Evolutionary conservation across 2,888 invertebrate species (phyloP).

Genomic region (Proisotoma minuta): DNA sequence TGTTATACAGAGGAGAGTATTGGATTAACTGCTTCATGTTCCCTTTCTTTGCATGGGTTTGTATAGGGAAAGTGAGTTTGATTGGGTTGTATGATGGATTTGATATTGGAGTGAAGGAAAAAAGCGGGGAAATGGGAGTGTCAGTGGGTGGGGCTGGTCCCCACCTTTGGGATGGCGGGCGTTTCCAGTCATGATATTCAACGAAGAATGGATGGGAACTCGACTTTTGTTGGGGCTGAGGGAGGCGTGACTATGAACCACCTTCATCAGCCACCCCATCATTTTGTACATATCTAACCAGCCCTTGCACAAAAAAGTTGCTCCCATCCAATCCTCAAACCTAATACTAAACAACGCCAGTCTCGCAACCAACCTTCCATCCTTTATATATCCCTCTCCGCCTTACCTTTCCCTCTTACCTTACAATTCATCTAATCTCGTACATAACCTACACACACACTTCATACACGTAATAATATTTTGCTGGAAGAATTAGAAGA

Average conservation of each 20-base stretch:
- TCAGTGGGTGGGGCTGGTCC: slow-evolving; percentile 36
- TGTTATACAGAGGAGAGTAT: background rate
- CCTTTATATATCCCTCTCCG: background rate
- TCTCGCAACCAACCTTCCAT: background rate
- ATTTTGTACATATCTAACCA: slow-evolving; percentile 45
- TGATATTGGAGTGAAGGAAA: slow-evolving; percentile 39
- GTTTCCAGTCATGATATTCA: slow-evolving; percentile 45
- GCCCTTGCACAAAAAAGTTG: slow-evolving; percentile 28
- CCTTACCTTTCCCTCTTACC: background rate
- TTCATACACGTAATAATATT: too few relatives aligned
- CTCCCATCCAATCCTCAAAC: background rate
- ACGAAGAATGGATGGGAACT: slow-evolving; percentile 46
- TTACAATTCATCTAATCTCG: background rate
- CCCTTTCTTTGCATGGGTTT: background rate
- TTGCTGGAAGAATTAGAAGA: background rate
- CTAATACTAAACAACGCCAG: background rate
- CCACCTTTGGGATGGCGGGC: slow-evolving; percentile 45
- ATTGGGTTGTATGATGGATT: slow-evolving; percentile 35
- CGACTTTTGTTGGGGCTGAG: slow-evolving; percentile 45
- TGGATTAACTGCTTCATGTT: background rate
- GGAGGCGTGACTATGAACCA: slow-evolving; percentile 43
- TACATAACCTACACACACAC: background rate
- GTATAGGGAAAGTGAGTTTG: background rate
- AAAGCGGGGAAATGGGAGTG: slow-evolving; percentile 47
- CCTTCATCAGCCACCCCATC: slow-evolving; percentile 48